A percentile compares a stretch with the other conserved stretches of the same genome.
Conservation (phyloP, 2,888 invertebrate genomes). For the Hetaerina titia region DNA sequence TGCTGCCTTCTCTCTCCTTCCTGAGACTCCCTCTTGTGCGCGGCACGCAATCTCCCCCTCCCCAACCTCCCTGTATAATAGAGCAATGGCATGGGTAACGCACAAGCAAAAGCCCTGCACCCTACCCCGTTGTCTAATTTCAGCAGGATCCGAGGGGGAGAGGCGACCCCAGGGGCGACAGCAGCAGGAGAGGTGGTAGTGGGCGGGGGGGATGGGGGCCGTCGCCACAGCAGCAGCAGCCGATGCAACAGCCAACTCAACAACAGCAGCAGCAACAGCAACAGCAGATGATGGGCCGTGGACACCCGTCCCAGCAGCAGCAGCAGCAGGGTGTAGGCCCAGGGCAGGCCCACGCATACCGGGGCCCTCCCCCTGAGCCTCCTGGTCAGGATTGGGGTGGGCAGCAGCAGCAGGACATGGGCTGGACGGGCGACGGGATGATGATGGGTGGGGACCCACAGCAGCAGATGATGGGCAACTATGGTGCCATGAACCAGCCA, state of each 20-base stretch:
- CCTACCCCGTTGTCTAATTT: neutral
- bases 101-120: too few species aligned
- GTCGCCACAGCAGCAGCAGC: slow-evolving; percentile 72
- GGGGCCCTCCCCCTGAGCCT: slow-evolving; percentile 8
- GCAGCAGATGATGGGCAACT: slow-evolving; percentile 73
- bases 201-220: slow-evolving; percentile 68
- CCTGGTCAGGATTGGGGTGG: slow-evolving; percentile 39
- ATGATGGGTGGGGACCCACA: slow-evolving; percentile 72
- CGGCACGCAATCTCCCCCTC: too few species aligned
- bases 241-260: slow-evolving; percentile 75
- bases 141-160: slow-evolving; percentile 80
- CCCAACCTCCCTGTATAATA: too few species aligned
- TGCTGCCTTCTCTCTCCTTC: too few species aligned
- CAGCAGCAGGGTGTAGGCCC: slow-evolving; percentile 8
- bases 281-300: slow-evolving; percentile 67
- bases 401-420: slow-evolving; percentile 72
- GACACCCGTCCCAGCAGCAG: slow-evolving; percentile 15
- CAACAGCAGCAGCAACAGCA: slow-evolving; percentile 68
- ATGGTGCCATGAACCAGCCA: slow-evolving; percentile 73
- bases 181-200: slow-evolving; percentile 84
- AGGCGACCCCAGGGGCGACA: slow-evolving; percentile 80
- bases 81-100: too few species aligned
- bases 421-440: slow-evolving; percentile 40
- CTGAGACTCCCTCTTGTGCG: too few species aligned
- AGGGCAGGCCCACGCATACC: neutral